Evolutionary conservation across 1,140 invertebrate genomes (phyloP).

Genomic region (Neotoxoptera formosana): DNA sequence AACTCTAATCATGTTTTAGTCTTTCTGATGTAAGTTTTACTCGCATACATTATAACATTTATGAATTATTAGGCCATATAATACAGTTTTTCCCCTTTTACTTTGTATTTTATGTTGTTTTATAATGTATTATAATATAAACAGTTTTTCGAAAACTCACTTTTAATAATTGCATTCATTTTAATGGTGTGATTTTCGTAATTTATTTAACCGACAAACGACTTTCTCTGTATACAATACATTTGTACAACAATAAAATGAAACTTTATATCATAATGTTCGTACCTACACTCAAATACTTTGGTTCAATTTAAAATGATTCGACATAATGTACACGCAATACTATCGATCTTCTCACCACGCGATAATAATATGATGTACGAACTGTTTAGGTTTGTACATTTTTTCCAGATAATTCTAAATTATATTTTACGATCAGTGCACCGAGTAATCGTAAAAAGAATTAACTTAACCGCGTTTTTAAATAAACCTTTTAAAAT

Average conservation of each 20-base stretch:
- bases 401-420: background rate
- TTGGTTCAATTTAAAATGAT: background rate
- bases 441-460: background rate
- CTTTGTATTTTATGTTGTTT: background rate
- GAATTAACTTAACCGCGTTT: background rate
- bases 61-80: background rate
- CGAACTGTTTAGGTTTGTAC: background rate
- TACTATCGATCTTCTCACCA: background rate
- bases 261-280: background rate
- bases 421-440: background rate
- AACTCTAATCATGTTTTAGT: background rate
- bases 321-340: background rate
- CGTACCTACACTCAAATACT: background rate
- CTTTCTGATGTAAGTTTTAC: background rate
- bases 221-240: background rate
- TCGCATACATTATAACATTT: background rate
- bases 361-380: background rate
- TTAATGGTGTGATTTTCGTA: background rate
- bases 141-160: background rate
- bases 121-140: background rate
- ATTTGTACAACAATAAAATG: background rate
- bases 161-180: slow-evolving; percentile 1
- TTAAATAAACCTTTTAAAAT: slow-evolving; percentile 12
- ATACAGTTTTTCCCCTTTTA: background rate
- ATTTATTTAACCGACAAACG: background rate